A percentile compares a stretch with the other conserved stretches of the same genome.
phyloP scores from a whole-genome alignment of 2,113 vertebrate genomes.

The Centrocercus urophasianus region DNA sequence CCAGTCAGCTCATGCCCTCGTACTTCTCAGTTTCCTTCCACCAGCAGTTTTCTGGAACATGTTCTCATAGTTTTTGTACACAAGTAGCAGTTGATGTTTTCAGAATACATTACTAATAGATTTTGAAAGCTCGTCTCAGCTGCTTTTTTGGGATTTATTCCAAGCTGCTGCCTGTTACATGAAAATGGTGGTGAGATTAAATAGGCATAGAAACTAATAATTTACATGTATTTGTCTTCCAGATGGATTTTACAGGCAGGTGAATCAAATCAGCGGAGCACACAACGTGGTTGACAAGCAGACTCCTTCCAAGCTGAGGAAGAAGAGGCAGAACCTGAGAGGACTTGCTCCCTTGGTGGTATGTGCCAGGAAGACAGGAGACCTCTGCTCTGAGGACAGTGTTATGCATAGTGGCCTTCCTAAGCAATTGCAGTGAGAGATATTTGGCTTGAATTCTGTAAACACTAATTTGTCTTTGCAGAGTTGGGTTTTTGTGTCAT shows the following conservation, averaged over 20 bases:
- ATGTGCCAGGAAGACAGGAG: slow-evolving; percentile 50
- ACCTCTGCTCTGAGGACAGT: neutral
- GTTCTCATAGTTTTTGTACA: neutral
- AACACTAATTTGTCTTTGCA: neutral
- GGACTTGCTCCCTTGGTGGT: slow-evolving; percentile 95
- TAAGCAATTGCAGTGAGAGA: neutral
- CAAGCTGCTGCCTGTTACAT: neutral
- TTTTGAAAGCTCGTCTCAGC: neutral
- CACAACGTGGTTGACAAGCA: slow-evolving; percentile 89
- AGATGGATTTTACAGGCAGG: slow-evolving; percentile 96
- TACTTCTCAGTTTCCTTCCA: neutral
- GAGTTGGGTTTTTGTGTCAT: neutral
- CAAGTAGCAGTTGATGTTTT: neutral
- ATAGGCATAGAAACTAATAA: neutral
- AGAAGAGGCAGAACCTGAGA: slow-evolving; percentile 79
- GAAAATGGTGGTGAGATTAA: neutral
- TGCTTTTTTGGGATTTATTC: neutral
- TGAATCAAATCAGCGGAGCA: slow-evolving; percentile 95
- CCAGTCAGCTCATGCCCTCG: neutral
- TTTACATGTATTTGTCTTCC: slow-evolving; percentile 55
- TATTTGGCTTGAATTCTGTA: neutral
- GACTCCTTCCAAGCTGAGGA: slow-evolving; percentile 85
- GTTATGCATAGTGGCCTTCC: neutral
- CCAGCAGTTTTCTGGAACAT: neutral
- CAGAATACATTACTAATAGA: neutral